A percentile compares a stretch with the other conserved stretches of the same genome.
Conservation (phyloP, 2,797 vertebrate genomes). For the Paguma larvata region DNA sequence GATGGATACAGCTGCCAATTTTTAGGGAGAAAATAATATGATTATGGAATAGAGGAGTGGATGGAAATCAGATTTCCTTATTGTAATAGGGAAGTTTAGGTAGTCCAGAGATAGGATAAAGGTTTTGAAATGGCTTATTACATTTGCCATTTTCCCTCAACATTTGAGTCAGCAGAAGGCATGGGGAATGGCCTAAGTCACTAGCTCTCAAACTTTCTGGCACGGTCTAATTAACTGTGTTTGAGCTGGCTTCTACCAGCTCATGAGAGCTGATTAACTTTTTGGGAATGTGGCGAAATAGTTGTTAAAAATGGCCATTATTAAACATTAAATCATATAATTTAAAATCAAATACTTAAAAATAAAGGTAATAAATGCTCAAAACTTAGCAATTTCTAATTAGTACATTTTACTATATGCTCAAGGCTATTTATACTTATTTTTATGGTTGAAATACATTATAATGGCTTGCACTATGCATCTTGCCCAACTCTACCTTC, state of each 20-base stretch:
- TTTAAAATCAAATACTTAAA: constrained; percentile 30
- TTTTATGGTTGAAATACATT: neutral
- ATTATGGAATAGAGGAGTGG: constrained; percentile 45
- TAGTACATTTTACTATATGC: neutral
- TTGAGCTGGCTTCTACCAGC: neutral
- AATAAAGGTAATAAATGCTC: neutral
- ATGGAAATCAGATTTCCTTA: constrained; percentile 35
- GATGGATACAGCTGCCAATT: neutral
- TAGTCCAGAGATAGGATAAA: constrained; percentile 38
- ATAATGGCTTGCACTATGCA: neutral
- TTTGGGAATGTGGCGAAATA: neutral
- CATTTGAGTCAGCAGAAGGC: constrained; percentile 5
- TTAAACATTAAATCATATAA: constrained; percentile 4
- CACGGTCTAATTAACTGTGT: neutral
- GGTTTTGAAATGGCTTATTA: constrained; percentile 30
- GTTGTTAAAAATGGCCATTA: neutral
- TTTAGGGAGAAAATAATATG: constrained; percentile 59
- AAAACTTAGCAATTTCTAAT: neutral
- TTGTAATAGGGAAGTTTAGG: constrained; percentile 1
- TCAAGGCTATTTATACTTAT: neutral
- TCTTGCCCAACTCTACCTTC: neutral
- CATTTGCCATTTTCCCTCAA: constrained; percentile 30
- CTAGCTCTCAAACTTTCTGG: neutral
- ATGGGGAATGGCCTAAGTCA: neutral
- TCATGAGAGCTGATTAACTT: neutral